phyloP scores from a whole-genome alignment of 2,888 invertebrate genomes.

The Sinhomidia bicolor region DNA sequence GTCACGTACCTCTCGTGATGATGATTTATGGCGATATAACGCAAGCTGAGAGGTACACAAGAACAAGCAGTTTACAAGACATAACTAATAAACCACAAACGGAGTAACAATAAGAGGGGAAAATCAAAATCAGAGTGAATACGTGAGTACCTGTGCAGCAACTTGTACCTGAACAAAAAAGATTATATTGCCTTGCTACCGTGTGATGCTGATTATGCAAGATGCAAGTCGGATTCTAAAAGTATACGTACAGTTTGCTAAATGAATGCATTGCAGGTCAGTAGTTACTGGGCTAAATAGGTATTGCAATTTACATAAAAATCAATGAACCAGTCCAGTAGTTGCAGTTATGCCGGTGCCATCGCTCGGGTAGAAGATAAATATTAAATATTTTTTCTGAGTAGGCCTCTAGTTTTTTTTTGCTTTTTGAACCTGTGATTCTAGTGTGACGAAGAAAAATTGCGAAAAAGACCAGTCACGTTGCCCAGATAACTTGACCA shows the following conservation, averaged over 20 bases:
- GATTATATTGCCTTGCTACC: no score
- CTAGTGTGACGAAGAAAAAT: not conserved
- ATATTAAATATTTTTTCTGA: not conserved
- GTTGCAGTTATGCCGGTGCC: not conserved
- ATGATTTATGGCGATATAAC: constrained; percentile 19
- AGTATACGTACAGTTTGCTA: constrained; percentile 14
- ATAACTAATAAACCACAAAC: constrained; percentile 5
- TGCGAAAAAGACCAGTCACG: not conserved
- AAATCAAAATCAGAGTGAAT: not conserved
- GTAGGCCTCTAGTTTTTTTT: not conserved
- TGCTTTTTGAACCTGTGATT: not conserved
- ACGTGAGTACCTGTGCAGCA: not conserved
- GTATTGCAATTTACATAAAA: not conserved
- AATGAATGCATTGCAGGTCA: not conserved
- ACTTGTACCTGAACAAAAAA: not conserved
- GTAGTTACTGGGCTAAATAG: not conserved
- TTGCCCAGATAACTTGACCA: constrained; percentile 1
- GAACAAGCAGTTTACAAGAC: constrained; percentile 9
- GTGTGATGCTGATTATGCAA: not conserved
- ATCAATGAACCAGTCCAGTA: constrained; percentile 37
- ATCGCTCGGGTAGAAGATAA: not conserved
- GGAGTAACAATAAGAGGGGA: not conserved
- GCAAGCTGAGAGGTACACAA: not conserved
- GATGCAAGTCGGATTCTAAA: not conserved
- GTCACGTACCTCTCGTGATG: not conserved